Percentiles rank a stretch among this genome's conserved stretches.
Evolutionary conservation across 2,797 vertebrate genomes (phyloP).

Genomic region (Aselliscus stoliczkanus): DNA sequence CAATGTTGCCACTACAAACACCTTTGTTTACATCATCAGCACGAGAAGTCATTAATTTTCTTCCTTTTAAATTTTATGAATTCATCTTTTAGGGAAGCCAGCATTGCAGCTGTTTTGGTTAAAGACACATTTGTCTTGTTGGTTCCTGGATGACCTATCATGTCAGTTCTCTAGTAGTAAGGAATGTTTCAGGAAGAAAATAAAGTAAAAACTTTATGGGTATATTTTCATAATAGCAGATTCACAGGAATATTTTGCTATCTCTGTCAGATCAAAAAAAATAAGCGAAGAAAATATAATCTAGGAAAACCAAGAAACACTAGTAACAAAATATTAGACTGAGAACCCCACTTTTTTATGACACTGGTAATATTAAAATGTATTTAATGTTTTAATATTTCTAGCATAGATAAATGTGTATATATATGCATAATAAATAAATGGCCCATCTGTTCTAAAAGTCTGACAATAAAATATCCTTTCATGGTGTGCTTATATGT

Average conservation of each 20-base stretch:
- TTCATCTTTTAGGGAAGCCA: constrained; percentile 66
- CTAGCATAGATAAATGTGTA: neutral
- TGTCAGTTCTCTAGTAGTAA: constrained; percentile 79
- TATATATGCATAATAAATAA: constrained; percentile 78
- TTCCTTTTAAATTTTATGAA: constrained; percentile 69
- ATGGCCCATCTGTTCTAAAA: constrained; percentile 79
- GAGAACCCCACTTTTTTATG: constrained; percentile 60
- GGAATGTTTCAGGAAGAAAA: constrained; percentile 76
- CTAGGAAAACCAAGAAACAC: constrained; percentile 69
- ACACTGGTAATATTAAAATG: constrained; percentile 73
- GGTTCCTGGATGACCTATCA: constrained; percentile 78
- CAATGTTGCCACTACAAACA: neutral
- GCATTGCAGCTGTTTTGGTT: constrained; percentile 72
- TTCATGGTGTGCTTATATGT: constrained; percentile 75
- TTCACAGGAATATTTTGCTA: constrained; percentile 77
- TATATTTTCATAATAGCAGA: constrained; percentile 72
- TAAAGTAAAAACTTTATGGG: constrained; percentile 78
- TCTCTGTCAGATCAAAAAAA: constrained; percentile 80
- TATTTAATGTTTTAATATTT: constrained; percentile 55
- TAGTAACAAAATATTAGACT: constrained; percentile 59
- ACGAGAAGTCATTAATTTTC: constrained; percentile 61
- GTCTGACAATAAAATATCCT: constrained; percentile 76
- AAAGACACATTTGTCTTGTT: constrained; percentile 79
- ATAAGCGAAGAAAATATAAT: constrained; percentile 72
- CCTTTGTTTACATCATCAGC: constrained; percentile 42